Evolutionary conservation across 1,140 invertebrate genomes (phyloP), one percentile per base, ranked within the genome.

Genomic region (Tetramorium alpestre): DNA sequence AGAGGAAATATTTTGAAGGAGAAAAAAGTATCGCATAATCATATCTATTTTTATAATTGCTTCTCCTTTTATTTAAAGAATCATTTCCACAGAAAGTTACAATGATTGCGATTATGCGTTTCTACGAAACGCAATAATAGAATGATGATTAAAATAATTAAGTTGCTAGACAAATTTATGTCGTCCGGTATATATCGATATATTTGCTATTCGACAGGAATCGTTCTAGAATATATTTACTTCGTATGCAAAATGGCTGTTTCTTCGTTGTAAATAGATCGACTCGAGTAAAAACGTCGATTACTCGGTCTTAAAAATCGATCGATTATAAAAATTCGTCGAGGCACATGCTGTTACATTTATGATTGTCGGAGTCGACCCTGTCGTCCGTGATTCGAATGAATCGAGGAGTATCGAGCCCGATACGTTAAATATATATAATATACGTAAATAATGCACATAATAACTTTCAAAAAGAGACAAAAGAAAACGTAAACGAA

Each of bases 31-130:
- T 58, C 4, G 60, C 3, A 28, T 49, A 54, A 16, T 18, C 6
- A 7, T 49, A 33, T 22, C n/a, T 6, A 22, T 28, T n/a, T 28
- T 33, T 38, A 38, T 44, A 70, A 81, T 47, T 84, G 72, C 33
- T 87, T 81, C 28, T 90, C 2, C 38, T 81, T 91, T 91, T 91
- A 91, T 90, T 91, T 89, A 47, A 89, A 89, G 73, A 90, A 89
- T 85, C 28, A 87, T 77, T 89, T 90, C 33, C 89, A 76, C 87
- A 80, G 84, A 89, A 80, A 89, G 62, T 87, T 91, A 91, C 89
- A 91, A 51, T 89, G 75, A 87, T 58, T 75, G 44, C 85, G 85
- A 82, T 62, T 73, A 51, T 69, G 76, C 69, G 54, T n/a, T 41
- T 62, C 33, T 64, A 56, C 54, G 60, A 33, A 33, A 70, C 89